Evolutionary conservation across 1,140 invertebrate genomes (phyloP).

Genomic region (Cephus cinctus): DNA sequence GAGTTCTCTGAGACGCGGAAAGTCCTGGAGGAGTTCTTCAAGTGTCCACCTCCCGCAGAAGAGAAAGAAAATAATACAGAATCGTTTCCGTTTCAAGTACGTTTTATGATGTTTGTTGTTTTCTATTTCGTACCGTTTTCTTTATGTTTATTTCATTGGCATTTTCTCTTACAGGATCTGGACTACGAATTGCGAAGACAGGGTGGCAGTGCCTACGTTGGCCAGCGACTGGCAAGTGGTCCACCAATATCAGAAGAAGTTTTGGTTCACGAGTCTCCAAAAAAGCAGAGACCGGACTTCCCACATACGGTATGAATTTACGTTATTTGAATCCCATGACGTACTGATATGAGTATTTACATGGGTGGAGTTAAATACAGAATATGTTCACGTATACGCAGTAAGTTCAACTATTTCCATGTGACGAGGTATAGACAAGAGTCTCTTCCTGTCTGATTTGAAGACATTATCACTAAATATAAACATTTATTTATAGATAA

Average conservation of each 20-base stretch:
- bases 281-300: conserved; percentile 47
- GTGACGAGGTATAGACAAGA: no score
- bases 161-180: conserved; percentile 62
- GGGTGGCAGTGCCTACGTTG: conserved; percentile 75
- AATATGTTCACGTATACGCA: no score
- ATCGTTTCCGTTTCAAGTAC: conserved; percentile 58
- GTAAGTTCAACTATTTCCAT: no score
- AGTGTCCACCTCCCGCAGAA: conserved; percentile 67
- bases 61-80: conserved; percentile 55
- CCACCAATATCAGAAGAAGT: conserved; percentile 50
- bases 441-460: no score
- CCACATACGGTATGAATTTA: no score
- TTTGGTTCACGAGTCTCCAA: conserved; percentile 54
- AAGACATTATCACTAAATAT: not conserved
- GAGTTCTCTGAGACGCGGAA: conserved; percentile 89
- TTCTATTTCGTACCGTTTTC: conserved; percentile 13
- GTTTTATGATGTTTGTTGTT: conserved; percentile 19
- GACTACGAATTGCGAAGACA: conserved; percentile 78
- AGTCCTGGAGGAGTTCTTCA: conserved; percentile 89
- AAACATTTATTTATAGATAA: not conserved
- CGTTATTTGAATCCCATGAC: no score
- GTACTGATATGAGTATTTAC: no score
- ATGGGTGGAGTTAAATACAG: no score
- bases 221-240: conserved; percentile 73
- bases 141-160: conserved; percentile 16